Conservation (phyloP, 2,888 invertebrate genomes). For the Agapetus fuscipes region DNA sequence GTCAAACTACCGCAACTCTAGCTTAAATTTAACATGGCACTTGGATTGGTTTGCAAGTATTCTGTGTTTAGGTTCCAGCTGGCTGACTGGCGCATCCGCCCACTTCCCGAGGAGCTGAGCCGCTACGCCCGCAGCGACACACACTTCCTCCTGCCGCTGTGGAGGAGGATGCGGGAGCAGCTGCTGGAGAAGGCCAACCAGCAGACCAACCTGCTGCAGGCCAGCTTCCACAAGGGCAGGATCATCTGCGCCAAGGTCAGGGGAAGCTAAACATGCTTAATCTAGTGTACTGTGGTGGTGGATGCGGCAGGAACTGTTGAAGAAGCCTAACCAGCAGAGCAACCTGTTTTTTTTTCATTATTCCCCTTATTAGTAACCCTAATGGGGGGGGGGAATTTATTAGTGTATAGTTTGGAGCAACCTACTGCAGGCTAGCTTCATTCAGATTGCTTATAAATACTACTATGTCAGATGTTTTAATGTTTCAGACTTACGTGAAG, state of each 20-base stretch:
- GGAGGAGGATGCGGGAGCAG: conserved; percentile 67
- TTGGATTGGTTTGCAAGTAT: no score
- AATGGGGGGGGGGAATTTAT: no score
- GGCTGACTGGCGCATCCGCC: conserved; percentile 91
- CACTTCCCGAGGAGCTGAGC: conserved; percentile 70
- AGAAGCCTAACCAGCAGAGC: no score
- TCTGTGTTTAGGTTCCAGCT: conserved; percentile 65
- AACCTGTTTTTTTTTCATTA: conserved; percentile 8
- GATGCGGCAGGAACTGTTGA: no score
- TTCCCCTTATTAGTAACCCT: conserved; percentile 7
- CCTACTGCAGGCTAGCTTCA: no score
- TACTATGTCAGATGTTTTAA: no score
- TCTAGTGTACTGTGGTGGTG: no score
- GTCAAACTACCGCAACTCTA: no score
- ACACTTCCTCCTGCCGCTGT: conserved; percentile 87
- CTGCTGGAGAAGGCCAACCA: conserved; percentile 56
- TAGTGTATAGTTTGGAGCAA: no score
- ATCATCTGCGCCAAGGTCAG: conserved; percentile 61
- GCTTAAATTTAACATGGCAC: no score
- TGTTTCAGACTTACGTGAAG: conserved; percentile 78
- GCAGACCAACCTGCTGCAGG: conserved; percentile 51
- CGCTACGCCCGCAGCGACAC: conserved; percentile 90
- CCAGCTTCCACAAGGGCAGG: conserved; percentile 65
- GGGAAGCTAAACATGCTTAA: no score
- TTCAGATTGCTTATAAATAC: no score